These are phyloP conservation scores for Hipposideros armiger DNA, from an alignment of 2,113 vertebrate species.

Conservation along the genomic window DNA sequence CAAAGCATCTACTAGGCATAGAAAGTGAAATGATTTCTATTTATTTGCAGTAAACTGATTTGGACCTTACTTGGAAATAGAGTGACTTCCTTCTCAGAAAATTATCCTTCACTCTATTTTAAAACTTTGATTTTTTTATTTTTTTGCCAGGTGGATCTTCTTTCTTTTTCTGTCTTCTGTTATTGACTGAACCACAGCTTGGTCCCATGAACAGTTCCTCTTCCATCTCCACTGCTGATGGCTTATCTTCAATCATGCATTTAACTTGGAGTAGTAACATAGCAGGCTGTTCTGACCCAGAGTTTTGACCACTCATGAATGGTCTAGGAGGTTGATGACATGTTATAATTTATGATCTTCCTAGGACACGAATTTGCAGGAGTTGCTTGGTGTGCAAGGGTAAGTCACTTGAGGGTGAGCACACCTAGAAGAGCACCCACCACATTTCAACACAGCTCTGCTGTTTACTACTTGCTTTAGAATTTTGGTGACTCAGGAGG, in stretches of 20 bases:
- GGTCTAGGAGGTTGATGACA: neutral
- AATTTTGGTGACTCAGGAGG: neutral
- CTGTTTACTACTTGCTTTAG: neutral
- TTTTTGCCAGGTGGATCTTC: neutral
- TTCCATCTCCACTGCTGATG: neutral
- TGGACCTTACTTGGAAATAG: neutral
- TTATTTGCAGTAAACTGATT: neutral
- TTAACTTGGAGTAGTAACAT: neutral
- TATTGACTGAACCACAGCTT: neutral
- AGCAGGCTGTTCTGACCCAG: neutral
- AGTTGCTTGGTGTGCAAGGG: neutral
- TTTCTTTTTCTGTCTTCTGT: neutral
- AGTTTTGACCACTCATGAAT: neutral
- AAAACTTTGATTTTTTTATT: neutral
- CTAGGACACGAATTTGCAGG: neutral
- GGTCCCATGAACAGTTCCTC: neutral
- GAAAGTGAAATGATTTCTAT: neutral
- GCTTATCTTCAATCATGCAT: neutral
- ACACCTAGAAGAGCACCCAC: neutral
- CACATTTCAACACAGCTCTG: neutral
- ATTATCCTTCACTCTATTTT: neutral
- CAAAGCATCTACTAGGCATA: neutral
- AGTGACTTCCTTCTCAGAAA: slow-evolving; percentile 5
- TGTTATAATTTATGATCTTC: neutral
- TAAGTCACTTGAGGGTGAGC: neutral